phyloP scores from a whole-genome alignment of 2,888 invertebrate genomes.

The Baronia brevicornis region DNA sequence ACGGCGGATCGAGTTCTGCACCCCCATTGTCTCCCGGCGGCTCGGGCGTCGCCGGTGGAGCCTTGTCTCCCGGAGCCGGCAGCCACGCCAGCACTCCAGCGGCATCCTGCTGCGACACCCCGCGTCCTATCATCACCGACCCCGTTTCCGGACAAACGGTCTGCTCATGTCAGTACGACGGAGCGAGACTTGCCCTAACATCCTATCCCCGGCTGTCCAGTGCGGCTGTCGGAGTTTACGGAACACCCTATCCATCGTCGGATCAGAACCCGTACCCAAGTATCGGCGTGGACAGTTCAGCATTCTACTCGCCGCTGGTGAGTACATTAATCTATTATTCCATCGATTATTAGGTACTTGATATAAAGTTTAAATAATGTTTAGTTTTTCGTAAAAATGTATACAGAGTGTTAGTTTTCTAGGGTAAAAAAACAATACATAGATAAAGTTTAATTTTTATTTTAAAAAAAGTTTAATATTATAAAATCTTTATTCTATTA shows the following conservation, averaged over 20 bases:
- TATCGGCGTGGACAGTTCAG: constrained; percentile 94
- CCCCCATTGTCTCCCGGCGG: constrained; percentile 84
- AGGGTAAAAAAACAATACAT: too few relatives aligned
- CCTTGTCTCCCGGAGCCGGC: constrained; percentile 75
- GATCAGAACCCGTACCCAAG: constrained; percentile 95
- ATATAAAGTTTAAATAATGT: too few relatives aligned
- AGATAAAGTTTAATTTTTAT: too few relatives aligned
- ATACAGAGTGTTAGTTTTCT: too few relatives aligned
- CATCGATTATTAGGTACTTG: too few relatives aligned
- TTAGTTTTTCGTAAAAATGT: too few relatives aligned
- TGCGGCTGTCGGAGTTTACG: constrained; percentile 87
- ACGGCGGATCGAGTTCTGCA: constrained; percentile 80
- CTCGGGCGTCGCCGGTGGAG: constrained; percentile 77
- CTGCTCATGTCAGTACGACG: constrained; percentile 96
- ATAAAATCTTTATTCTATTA: too few relatives aligned
- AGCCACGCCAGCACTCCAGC: constrained; percentile 71
- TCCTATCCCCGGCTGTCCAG: constrained; percentile 86
- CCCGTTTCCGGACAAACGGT: constrained; percentile 94
- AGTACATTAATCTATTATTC: constrained; percentile 67
- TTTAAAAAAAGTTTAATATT: too few relatives aligned
- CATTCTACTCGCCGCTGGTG: constrained; percentile 96
- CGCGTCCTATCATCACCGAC: constrained; percentile 93
- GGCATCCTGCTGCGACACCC: constrained; percentile 90
- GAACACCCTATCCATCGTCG: constrained; percentile 90
- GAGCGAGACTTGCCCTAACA: constrained; percentile 87